Evolutionary conservation across 2,113 vertebrate genomes (phyloP).

Genomic region (Saguinus midas): DNA sequence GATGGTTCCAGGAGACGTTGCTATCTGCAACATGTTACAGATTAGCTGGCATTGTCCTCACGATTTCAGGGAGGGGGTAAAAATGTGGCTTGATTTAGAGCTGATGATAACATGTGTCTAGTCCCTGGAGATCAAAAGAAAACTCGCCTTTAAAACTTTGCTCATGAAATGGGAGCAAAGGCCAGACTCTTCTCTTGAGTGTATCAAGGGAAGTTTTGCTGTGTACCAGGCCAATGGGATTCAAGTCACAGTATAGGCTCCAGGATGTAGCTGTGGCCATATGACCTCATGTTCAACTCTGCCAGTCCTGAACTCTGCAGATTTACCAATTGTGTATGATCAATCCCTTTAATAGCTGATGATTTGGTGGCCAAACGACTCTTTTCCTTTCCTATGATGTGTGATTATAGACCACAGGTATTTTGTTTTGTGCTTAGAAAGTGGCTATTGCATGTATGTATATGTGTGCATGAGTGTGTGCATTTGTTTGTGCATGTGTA

Average conservation of each 20-base stretch:
- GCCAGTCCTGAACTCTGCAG: background rate
- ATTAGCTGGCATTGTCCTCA: constrained; percentile 46
- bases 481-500: background rate
- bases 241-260: background rate
- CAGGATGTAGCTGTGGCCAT: background rate
- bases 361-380: background rate
- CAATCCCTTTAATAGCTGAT: background rate
- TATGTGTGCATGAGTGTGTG: background rate
- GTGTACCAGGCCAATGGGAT: background rate
- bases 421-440: background rate
- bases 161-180: constrained; percentile 50
- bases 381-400: background rate
- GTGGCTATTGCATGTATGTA: background rate
- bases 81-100: constrained; percentile 75
- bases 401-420: background rate
- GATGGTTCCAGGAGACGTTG: constrained; percentile 14
- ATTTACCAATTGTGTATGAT: background rate
- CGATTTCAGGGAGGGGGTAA: constrained; percentile 28
- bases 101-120: constrained; percentile 64
- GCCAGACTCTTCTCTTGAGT: constrained; percentile 26
- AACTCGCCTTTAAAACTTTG: constrained; percentile 43
- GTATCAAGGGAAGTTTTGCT: constrained; percentile 18
- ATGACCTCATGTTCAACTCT: background rate
- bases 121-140: constrained; percentile 67
- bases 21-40: constrained; percentile 49